A percentile compares a stretch with the other conserved stretches of the same genome.
Evolutionary conservation across 2,113 vertebrate species (phyloP).

Genomic region (Etheostoma spectabile): DNA sequence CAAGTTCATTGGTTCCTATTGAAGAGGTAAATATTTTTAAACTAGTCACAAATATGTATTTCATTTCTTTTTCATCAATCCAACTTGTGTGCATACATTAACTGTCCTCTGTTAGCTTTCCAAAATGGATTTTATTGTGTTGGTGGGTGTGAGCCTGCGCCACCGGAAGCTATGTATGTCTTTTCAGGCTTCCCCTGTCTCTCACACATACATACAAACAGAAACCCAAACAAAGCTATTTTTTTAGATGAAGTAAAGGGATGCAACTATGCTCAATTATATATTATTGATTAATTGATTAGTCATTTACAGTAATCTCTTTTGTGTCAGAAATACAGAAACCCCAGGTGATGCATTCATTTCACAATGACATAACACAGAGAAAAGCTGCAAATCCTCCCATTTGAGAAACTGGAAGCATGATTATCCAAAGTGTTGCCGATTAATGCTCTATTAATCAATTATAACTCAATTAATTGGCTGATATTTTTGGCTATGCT

Average conservation of each 20-base stretch:
- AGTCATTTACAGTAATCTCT: background rate
- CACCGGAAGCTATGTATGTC: background rate
- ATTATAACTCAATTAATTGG: background rate
- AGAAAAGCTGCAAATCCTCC: background rate
- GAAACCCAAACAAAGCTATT: background rate
- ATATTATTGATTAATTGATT: background rate
- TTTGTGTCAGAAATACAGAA: background rate
- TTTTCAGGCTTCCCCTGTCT: background rate
- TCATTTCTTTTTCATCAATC: background rate
- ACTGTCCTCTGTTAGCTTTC: background rate
- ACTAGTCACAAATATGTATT: too few relatives aligned
- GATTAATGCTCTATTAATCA: background rate
- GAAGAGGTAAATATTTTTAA: too few relatives aligned
- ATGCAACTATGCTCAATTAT: background rate
- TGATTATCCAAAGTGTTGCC: background rate
- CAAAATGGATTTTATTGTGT: slow-evolving; percentile 8
- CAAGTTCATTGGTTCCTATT: too few relatives aligned
- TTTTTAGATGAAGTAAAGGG: background rate
- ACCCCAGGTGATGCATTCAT: background rate
- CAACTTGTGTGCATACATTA: background rate
- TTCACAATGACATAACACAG: background rate
- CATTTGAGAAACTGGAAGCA: background rate
- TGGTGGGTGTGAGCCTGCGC: background rate
- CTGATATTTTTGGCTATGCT: background rate
- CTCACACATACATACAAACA: background rate